Evolutionary conservation across 1,140 invertebrate species (phyloP).

Genomic region (Penaeus japonicus): DNA sequence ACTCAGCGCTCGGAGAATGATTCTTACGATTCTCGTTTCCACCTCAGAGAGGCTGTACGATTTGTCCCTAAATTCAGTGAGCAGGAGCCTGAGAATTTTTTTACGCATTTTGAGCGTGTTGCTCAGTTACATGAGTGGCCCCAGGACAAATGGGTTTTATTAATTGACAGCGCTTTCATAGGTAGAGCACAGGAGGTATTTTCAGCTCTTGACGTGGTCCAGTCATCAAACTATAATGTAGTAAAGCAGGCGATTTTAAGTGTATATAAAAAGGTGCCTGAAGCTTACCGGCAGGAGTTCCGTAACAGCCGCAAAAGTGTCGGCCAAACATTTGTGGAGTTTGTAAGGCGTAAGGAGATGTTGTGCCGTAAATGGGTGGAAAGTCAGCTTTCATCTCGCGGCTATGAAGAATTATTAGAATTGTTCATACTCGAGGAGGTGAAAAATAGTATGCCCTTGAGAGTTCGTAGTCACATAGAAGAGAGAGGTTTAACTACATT

Average conservation of each 20-base stretch:
- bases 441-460: no score
- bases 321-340: not conserved
- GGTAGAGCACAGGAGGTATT: not conserved
- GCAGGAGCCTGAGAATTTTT: not conserved
- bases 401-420: not conserved
- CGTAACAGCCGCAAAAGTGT: not conserved
- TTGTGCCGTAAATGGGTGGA: not conserved
- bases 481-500: not conserved
- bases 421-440: not conserved
- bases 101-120: not conserved
- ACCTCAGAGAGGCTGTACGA: not conserved
- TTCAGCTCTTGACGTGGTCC: not conserved
- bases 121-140: not conserved
- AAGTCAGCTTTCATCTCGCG: not conserved
- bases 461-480: not conserved
- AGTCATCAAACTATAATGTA: not conserved
- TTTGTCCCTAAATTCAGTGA: not conserved
- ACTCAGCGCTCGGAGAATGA: no score
- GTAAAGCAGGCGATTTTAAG: not conserved
- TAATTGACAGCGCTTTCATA: not conserved
- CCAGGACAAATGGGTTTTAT: not conserved
- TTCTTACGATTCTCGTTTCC: no score
- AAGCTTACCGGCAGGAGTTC: not conserved
- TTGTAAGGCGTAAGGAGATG: not conserved
- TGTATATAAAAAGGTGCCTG: constrained; percentile 11